These are phyloP conservation scores for Elanus axillaris DNA, from an alignment of 2,113 vertebrate species.

Conservation along the genomic window DNA sequence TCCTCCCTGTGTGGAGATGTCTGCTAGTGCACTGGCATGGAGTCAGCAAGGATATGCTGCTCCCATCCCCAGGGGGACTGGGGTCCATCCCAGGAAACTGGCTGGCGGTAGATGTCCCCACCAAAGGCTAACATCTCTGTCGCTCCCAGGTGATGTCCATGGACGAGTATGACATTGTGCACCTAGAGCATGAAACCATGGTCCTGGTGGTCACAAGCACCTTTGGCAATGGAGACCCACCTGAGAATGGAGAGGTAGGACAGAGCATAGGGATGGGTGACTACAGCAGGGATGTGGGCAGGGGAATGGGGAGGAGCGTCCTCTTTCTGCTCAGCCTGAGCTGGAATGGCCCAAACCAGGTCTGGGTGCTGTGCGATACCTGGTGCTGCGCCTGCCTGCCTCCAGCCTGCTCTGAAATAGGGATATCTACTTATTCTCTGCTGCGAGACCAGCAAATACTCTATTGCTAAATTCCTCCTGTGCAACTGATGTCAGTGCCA, in stretches of 20 bases:
- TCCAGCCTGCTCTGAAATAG: neutral
- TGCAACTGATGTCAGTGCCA: neutral
- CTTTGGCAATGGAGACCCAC: constrained; percentile 94
- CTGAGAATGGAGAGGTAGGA: constrained; percentile 93
- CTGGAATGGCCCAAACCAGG: neutral
- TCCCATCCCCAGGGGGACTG: neutral
- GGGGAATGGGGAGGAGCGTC: fast-evolving
- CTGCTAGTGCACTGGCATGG: neutral
- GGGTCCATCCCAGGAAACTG: neutral
- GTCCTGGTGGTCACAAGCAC: constrained; percentile 94
- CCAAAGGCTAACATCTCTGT: neutral
- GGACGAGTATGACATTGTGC: constrained; percentile 94
- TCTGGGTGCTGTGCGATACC: neutral
- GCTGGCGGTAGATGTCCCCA: neutral
- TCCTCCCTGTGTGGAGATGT: neutral
- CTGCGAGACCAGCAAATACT: neutral
- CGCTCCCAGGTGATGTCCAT: constrained; percentile 85
- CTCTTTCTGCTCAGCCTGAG: neutral
- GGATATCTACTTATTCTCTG: neutral
- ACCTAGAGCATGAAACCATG: constrained; percentile 92
- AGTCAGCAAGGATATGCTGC: neutral
- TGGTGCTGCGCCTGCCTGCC: neutral
- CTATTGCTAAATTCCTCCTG: neutral
- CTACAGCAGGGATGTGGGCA: neutral
- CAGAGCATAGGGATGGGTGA: fast-evolving